Conservation (phyloP, 2,797 vertebrate species). For the Botia kubotai region DNA sequence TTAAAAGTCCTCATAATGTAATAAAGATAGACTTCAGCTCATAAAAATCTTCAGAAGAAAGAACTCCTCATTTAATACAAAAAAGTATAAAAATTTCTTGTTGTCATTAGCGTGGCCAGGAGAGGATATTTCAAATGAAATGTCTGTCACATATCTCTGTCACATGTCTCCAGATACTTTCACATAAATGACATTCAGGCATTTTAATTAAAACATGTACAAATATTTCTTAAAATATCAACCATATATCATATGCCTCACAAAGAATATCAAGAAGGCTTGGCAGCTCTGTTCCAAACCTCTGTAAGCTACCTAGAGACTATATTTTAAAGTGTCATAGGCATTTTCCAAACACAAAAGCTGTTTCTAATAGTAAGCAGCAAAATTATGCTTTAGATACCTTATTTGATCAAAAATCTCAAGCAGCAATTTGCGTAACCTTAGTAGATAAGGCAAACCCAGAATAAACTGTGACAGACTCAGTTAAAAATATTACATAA, state of each 20-base stretch:
- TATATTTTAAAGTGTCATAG: background rate
- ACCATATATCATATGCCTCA: background rate
- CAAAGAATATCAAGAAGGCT: background rate
- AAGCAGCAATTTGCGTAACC: too few relatives aligned
- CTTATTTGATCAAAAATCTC: too few relatives aligned
- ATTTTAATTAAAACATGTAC: background rate
- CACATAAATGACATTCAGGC: background rate
- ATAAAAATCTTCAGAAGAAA: conserved; percentile 12
- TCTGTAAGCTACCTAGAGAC: background rate
- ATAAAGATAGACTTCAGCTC: conserved; percentile 13
- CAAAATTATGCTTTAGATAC: too few relatives aligned
- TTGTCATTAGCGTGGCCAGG: background rate
- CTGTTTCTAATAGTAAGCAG: too few relatives aligned
- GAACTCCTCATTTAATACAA: background rate
- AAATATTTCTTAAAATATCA: background rate
- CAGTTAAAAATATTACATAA: too few relatives aligned
- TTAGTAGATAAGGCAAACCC: background rate
- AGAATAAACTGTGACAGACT: too few relatives aligned
- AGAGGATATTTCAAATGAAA: conserved; percentile 11
- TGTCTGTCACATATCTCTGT: conserved; percentile 6
- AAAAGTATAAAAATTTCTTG: background rate
- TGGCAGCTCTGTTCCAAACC: background rate
- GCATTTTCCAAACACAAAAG: too few relatives aligned
- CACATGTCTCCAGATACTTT: background rate
- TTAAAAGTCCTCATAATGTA: background rate